Conservation (phyloP, 1,140 invertebrate species). For the Babylonia areolata region DNA sequence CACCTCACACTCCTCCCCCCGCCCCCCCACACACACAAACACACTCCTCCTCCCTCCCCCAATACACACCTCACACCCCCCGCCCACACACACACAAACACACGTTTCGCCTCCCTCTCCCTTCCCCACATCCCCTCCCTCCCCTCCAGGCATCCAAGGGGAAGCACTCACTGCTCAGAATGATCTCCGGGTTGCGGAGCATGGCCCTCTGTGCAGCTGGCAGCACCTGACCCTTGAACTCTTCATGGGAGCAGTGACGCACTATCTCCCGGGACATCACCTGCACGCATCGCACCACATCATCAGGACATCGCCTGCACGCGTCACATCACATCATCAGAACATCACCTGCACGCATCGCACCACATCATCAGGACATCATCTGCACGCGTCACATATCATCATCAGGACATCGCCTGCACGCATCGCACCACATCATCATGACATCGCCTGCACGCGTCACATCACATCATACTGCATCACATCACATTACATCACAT, state of each 20-base stretch:
- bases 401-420: too few relatives aligned
- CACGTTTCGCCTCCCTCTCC: too few relatives aligned
- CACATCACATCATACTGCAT: too few relatives aligned
- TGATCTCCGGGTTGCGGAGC: constrained; percentile 94
- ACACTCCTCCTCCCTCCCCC: background rate
- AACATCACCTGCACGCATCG: too few relatives aligned
- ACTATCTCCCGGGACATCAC: constrained; percentile 52
- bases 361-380: too few relatives aligned
- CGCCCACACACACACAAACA: background rate
- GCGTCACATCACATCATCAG: too few relatives aligned
- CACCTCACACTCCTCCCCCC: too few relatives aligned
- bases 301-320: too few relatives aligned
- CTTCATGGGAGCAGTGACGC: constrained; percentile 80
- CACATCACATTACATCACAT: too few relatives aligned
- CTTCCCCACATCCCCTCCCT: background rate
- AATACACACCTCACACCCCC: background rate
- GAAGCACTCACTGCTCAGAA: constrained; percentile 80
- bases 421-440: too few relatives aligned
- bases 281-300: constrained; percentile 48
- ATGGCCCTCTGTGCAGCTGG: constrained; percentile 93
- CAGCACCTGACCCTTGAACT: constrained; percentile 86
- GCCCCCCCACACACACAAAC: background rate
- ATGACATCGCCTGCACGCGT: too few relatives aligned
- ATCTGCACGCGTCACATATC: too few relatives aligned
- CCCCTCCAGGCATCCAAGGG: background rate